Evolutionary conservation across 1,140 invertebrate species (phyloP), one percentile per base, ranked within the genome.

Genomic region (Conus betulinus): DNA sequence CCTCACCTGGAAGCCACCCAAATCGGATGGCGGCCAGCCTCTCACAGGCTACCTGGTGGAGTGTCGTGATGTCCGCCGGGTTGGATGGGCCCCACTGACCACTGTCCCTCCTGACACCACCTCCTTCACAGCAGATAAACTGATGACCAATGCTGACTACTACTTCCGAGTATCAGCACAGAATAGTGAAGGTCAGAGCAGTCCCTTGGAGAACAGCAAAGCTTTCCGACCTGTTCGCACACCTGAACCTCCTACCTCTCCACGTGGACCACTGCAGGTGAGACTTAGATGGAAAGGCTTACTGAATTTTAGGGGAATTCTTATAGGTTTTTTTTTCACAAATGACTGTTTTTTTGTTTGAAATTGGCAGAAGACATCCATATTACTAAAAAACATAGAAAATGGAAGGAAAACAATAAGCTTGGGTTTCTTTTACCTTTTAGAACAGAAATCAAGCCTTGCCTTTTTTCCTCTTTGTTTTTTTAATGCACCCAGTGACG

Each of bases 21-120:
- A 96, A 15, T 97, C 98, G 93, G 98, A 99, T 95, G 98, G 99
- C 74, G 98, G 98, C 51, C 95, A 98, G 52, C 97, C 96, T 82
- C 96, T 99, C 83, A 99, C 97, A 0, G 98, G 99, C 93, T 99
- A 99, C 94, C 97, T 99, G 52, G 97, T 99, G 6, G 99, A 99
- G 98, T 99, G 99, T 95, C 97, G 94, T 5, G 94, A 95, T 82
- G 88, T 87, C 53, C 92, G 91, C 88, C 93, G 93, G 89, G 90
- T 90, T 11, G 90, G 90, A 39, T 94, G 92, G 91, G 78, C 88
- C 51, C 89, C 90, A 11, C 91, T 91, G n/a, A 91, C 91, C 27
- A 92, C 91, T 76, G 90, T 93, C 8, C 88, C 90, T 27, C 89
- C 93, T 11, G 84, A 91, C 52, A 83, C 90, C 23, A 90, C 84